Percentiles rank a stretch among this genome's conserved stretches.
Evolutionary conservation across 2,888 invertebrate genomes (phyloP).

Genomic region (Dryobota labecula): DNA sequence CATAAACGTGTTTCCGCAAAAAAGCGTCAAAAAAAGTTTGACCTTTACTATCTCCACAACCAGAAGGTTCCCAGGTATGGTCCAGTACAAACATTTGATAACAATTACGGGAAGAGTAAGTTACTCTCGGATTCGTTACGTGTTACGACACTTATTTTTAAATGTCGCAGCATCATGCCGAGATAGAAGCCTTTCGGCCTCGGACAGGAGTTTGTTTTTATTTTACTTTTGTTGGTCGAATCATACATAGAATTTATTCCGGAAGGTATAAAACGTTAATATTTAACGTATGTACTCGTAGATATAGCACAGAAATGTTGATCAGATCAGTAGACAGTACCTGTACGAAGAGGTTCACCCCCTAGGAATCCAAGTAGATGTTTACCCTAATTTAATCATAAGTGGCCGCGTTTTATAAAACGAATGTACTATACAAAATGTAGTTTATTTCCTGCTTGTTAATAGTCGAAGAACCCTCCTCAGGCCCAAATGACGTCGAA

Average conservation of each 20-base stretch:
- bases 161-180: too few relatives aligned
- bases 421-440: neutral
- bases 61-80: too few relatives aligned
- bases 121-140: too few relatives aligned
- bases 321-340: neutral
- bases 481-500: constrained; percentile 65
- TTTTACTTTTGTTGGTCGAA: too few relatives aligned
- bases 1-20: too few relatives aligned
- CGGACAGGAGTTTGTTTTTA: too few relatives aligned
- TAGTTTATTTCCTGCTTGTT: neutral
- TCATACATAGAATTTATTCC: neutral
- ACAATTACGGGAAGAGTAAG: too few relatives aligned
- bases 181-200: too few relatives aligned
- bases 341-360: neutral
- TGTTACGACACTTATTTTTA: too few relatives aligned
- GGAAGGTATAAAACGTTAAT: neutral
- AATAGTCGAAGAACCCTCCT: constrained; percentile 4
- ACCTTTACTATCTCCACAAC: too few relatives aligned
- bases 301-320: neutral
- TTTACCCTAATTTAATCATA: neutral
- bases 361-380: neutral
- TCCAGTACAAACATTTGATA: too few relatives aligned
- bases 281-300: neutral
- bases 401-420: neutral
- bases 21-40: too few relatives aligned